phyloP scores from a whole-genome alignment of 2,888 invertebrate species.

The Apamea sordens region DNA sequence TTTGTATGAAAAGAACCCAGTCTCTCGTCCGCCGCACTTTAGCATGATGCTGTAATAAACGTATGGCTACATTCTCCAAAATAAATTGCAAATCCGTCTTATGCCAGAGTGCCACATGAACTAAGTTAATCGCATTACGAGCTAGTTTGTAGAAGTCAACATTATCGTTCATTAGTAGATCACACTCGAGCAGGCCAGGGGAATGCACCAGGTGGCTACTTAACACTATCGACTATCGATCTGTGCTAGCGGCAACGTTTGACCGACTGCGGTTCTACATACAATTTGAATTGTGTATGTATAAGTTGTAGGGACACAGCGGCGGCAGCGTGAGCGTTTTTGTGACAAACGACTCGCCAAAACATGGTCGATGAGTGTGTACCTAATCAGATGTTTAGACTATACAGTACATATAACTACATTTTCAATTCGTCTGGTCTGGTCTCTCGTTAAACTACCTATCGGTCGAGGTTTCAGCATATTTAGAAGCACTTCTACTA shows the following conservation, averaged over 20 bases:
- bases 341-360: not conserved
- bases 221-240: slow-evolving; percentile 34
- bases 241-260: slow-evolving; percentile 7
- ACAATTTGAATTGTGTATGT: slow-evolving; percentile 6
- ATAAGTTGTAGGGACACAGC: not conserved
- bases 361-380: not conserved
- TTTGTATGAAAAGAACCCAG: not conserved
- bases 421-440: not conserved
- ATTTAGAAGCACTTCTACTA: not conserved
- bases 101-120: not conserved
- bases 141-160: slow-evolving; percentile 1
- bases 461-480: not conserved
- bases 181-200: slow-evolving; percentile 22
- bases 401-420: not conserved
- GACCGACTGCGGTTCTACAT: not conserved
- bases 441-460: not conserved
- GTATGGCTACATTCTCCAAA: not conserved
- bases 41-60: slow-evolving; percentile 7
- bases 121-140: slow-evolving; percentile 12
- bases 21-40: not conserved
- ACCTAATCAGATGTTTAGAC: not conserved
- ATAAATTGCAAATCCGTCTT: not conserved
- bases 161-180: slow-evolving; percentile 36
- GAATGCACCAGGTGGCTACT: slow-evolving; percentile 25
- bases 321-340: not conserved